phyloP scores from a whole-genome alignment of 2,113 vertebrate genomes.

The Microcebus ravelobensis region DNA sequence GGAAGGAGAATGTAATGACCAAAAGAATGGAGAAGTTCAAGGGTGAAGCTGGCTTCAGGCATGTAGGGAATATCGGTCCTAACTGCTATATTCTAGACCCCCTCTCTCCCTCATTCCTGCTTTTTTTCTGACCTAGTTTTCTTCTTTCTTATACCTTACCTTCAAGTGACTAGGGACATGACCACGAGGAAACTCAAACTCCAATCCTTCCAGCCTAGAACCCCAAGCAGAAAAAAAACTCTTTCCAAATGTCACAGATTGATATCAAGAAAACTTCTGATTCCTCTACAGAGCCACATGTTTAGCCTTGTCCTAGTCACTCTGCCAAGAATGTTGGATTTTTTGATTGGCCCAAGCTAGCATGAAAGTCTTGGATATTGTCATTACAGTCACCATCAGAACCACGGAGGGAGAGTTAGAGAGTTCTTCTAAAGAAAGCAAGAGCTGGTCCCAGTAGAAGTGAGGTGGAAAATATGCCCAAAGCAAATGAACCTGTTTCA shows the following conservation, averaged over 20 bases:
- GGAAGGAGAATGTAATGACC: background rate
- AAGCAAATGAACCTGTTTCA: background rate
- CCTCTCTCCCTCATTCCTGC: background rate
- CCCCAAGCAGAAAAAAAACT: background rate
- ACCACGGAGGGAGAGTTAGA: background rate
- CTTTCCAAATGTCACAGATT: background rate
- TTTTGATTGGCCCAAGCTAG: background rate
- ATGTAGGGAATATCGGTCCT: background rate
- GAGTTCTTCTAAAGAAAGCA: background rate
- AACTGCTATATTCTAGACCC: background rate
- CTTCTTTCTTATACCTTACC: background rate
- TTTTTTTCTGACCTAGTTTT: background rate
- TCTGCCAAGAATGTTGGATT: background rate
- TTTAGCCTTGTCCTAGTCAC: background rate
- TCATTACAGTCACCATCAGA: background rate
- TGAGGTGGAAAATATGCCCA: background rate
- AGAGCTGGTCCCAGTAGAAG: background rate
- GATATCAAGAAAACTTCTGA: background rate
- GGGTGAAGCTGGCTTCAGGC: background rate
- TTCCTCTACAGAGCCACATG: background rate
- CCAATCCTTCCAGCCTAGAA: background rate
- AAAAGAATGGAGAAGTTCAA: background rate
- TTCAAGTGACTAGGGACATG: background rate
- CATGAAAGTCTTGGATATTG: background rate
- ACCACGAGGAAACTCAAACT: background rate